Base-by-base conservation (phyloP, 2,797 vertebrate genomes). In the Thaleichthys pacificus region DNA sequence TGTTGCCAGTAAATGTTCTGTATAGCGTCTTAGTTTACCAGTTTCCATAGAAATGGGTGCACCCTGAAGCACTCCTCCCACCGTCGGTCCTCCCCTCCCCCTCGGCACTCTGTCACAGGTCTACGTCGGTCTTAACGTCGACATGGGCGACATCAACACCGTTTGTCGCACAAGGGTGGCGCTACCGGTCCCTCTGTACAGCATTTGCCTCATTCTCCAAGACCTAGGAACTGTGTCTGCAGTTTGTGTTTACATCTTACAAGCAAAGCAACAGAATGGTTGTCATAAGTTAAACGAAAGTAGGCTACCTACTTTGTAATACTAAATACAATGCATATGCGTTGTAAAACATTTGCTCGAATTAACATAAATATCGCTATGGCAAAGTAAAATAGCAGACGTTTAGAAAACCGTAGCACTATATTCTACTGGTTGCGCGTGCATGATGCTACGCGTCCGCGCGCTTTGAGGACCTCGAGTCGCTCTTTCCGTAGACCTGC, bases 21-120 rank as follows among this genome's bases (percentile, higher is more conserved):
- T 5, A 58, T 22, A 65, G 54, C 58, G 54, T 63, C 17, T 28
- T 26, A 30, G 42, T 77, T 66, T 42, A 61, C 75, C 66, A 12
- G 90, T 91, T 80, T 78, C 91, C 85, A 91, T 87, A 68, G 90
- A 61, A 79, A 90, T 65, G 64, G 61, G 73, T 70, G 72, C 15
- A 35, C 30, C 11, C 63, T 15, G 24, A 5, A 30, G 22, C 21
- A 21, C 70, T 68, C 67, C 72, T 56, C 60, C 30, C 67, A 47
- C 22, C 35, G 19, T 30, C 60, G 2, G 54, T 67, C 28, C 19
- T 5, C 3, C 4, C 6, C 42, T 68, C 61, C 67, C 35, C 47
- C 11, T n/a, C 26, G 11, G 5, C 38, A 64, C n/a, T 15, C 11
- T 66, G 26, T 57, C 54, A 56, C 30, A 3, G 56, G 28, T 22